phyloP scores from a whole-genome alignment of 2,113 vertebrate genomes.

The Rhinichthys klamathensis region DNA sequence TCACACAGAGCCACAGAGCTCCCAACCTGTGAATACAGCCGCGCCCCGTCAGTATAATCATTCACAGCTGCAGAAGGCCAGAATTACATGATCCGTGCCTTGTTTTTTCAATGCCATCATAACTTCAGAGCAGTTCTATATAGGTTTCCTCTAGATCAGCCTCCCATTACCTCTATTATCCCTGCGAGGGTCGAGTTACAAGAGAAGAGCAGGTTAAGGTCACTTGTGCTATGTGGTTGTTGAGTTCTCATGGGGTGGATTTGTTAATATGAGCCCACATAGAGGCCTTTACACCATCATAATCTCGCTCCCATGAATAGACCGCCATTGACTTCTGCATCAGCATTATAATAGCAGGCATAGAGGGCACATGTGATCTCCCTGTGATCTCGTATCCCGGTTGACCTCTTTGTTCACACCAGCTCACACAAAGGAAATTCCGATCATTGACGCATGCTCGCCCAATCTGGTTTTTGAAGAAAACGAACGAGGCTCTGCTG shows the following conservation, averaged over 20 bases:
- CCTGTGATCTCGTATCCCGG: conserved; percentile 30
- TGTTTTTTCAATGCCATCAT: background rate
- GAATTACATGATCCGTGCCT: conserved; percentile 7
- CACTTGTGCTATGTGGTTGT: background rate
- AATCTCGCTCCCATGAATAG: conserved; percentile 1
- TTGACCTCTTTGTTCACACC: conserved; percentile 53
- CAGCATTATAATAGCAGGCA: conserved; percentile 20
- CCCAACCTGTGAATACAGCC: background rate
- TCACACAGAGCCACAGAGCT: conserved; percentile 18
- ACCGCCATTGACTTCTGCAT: background rate
- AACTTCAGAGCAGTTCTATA: background rate
- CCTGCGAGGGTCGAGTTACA: conserved; percentile 17
- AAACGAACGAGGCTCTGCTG: conserved; percentile 12
- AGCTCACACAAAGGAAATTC: conserved; percentile 54
- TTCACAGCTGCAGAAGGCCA: conserved; percentile 9
- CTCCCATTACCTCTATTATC: conserved; percentile 36
- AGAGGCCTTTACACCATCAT: background rate
- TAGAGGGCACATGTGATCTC: conserved; percentile 39
- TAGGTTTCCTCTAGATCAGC: background rate
- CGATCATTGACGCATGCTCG: conserved; percentile 44
- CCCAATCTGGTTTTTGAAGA: conserved; percentile 41
- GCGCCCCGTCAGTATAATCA: background rate
- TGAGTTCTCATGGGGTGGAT: conserved; percentile 39
- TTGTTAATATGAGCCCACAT: background rate
- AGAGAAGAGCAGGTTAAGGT: conserved; percentile 20